Percentiles rank a stretch among this genome's conserved stretches.
phyloP scores from a whole-genome alignment of 1,140 invertebrate species.

The Holcopasites calliopsidis region DNA sequence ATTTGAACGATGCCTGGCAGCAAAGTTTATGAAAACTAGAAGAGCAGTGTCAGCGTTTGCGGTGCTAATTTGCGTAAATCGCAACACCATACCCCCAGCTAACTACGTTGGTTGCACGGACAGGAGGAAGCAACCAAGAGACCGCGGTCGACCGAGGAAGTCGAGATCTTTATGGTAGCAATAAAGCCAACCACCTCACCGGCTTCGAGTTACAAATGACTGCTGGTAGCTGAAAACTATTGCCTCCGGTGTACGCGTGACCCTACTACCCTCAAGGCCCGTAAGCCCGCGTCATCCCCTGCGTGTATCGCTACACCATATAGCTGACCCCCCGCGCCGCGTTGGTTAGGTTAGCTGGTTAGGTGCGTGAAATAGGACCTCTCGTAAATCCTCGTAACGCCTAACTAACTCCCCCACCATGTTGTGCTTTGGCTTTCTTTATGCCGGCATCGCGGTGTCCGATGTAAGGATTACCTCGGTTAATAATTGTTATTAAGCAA shows the following conservation, averaged over 20 bases:
- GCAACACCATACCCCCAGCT: conserved; percentile 46
- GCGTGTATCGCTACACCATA: not conserved
- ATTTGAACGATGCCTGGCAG: too few species aligned
- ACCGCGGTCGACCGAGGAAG: conserved; percentile 47
- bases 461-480: conserved; percentile 48
- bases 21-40: too few species aligned
- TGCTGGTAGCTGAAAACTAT: conserved; percentile 67
- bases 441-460: not conserved
- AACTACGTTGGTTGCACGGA: conserved; percentile 37
- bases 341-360: too few species aligned
- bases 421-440: conserved; percentile 28
- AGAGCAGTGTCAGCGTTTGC: not conserved
- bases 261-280: not conserved
- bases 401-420: conserved; percentile 49
- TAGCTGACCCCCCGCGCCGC: conserved; percentile 38
- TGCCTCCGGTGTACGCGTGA: conserved; percentile 46
- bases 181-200: conserved; percentile 63
- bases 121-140: not conserved
- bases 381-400: conserved; percentile 66
- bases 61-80: conserved; percentile 70
- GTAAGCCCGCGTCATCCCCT: not conserved
- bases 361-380: conserved; percentile 62
- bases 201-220: conserved; percentile 70
- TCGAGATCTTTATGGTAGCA: conserved; percentile 69
- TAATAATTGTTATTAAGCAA: conserved; percentile 70